phyloP scores from a whole-genome alignment of 2,113 vertebrate species.

The Petromus typicus region DNA sequence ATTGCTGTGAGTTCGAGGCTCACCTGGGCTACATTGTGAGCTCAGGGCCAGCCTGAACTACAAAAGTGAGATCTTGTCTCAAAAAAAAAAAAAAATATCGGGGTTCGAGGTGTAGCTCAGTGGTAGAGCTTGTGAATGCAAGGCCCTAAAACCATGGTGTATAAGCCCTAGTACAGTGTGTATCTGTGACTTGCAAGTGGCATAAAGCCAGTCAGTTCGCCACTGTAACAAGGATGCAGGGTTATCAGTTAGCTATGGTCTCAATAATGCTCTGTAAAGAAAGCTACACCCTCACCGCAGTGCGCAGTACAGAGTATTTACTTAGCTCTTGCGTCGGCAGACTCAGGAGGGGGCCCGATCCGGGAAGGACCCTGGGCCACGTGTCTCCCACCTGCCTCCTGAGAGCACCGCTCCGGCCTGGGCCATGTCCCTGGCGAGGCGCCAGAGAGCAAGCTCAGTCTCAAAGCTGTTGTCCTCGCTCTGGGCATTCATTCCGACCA shows the following conservation, averaged over 20 bases:
- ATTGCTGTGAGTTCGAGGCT: too few relatives aligned
- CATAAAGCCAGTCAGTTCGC: accelerated
- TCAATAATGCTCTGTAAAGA: neutral
- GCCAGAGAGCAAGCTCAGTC: neutral
- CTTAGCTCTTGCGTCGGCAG: too few relatives aligned
- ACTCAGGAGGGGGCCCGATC: too few relatives aligned
- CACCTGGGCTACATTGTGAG: too few relatives aligned
- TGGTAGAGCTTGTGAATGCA: neutral
- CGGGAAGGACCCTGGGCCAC: neutral
- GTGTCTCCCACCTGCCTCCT: neutral
- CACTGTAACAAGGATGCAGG: neutral
- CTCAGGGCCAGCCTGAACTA: too few relatives aligned
- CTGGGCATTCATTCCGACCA: neutral
- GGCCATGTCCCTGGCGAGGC: neutral
- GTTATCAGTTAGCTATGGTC: neutral
- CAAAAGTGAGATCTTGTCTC: too few relatives aligned
- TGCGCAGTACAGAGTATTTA: too few relatives aligned
- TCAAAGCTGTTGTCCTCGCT: neutral
- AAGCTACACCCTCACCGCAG: neutral
- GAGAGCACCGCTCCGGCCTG: neutral
- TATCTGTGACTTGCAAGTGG: neutral
- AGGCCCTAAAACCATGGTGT: neutral
- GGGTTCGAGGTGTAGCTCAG: neutral
- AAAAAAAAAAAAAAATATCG: too few relatives aligned
- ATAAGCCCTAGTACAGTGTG: too few relatives aligned